Percentiles rank a stretch among this genome's conserved stretches.
Conservation (phyloP, 1,140 invertebrate species). For the Neotoxoptera formosana region DNA sequence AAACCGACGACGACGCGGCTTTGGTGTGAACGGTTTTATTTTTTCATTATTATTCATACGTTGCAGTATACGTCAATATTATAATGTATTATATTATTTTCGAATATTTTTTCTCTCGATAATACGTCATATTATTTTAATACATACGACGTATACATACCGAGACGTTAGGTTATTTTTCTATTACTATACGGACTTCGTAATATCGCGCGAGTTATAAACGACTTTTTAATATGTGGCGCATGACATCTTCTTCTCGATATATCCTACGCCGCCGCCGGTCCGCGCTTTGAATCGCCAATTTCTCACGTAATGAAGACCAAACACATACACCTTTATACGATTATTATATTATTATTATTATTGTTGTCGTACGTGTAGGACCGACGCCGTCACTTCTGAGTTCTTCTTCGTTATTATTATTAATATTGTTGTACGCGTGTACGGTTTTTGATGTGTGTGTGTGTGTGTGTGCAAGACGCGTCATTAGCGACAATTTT, state of each 20-base stretch:
- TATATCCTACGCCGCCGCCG: constrained; percentile 5
- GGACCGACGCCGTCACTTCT: constrained; percentile 20
- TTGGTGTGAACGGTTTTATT: constrained; percentile 9
- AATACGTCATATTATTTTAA: background rate
- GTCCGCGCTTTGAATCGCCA: constrained; percentile 44
- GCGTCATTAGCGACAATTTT: constrained; percentile 49
- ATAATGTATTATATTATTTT: background rate
- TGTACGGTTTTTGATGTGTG: background rate
- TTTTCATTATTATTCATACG: background rate
- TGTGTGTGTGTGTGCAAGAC: background rate
- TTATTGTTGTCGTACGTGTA: background rate
- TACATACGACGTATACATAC: background rate
- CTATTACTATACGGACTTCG: background rate
- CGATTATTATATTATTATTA: background rate
- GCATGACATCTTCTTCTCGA: constrained; percentile 41
- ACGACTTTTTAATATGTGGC: constrained; percentile 41
- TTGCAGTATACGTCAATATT: background rate
- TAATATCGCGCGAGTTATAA: constrained; percentile 38
- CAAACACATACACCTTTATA: background rate
- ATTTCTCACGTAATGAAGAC: constrained; percentile 38
- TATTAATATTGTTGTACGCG: background rate
- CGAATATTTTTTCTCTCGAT: background rate
- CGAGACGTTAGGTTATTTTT: background rate
- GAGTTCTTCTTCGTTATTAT: background rate
- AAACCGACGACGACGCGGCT: background rate